Percentiles rank a stretch among this genome's conserved stretches.
Conservation (phyloP, 2,888 invertebrate genomes). For the Calameuta idolon region DNA sequence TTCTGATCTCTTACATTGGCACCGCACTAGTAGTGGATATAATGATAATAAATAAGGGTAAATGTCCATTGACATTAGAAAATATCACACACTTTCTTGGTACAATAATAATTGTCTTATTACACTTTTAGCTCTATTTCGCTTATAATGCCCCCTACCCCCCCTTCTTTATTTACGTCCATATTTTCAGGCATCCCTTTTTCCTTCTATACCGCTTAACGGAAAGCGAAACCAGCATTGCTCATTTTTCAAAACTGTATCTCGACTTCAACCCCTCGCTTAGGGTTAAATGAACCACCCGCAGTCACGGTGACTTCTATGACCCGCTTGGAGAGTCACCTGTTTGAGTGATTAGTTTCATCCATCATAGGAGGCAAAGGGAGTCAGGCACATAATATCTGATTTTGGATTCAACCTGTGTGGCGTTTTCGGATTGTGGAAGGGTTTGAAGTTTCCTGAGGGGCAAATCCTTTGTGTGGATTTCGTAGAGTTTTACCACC, state of each 20-base stretch:
- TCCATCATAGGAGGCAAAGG: slow-evolving; percentile 45
- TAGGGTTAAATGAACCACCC: slow-evolving; percentile 30
- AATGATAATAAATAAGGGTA: neutral
- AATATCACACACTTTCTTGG: neutral
- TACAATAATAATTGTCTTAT: neutral
- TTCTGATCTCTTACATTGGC: neutral
- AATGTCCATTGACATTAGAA: neutral
- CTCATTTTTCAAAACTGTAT: slow-evolving; percentile 2
- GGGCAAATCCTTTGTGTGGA: neutral
- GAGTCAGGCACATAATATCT: slow-evolving; percentile 43
- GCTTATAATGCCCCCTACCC: neutral
- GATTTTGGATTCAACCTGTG: slow-evolving; percentile 48
- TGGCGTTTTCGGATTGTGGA: slow-evolving; percentile 37
- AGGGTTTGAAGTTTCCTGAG: slow-evolving; percentile 10
- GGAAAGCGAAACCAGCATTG: neutral
- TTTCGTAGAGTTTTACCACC: neutral
- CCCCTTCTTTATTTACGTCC: neutral
- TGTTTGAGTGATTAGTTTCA: slow-evolving; percentile 54
- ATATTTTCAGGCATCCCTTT: neutral
- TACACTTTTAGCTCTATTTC: neutral
- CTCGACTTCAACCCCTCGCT: slow-evolving; percentile 4
- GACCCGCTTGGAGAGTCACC: slow-evolving; percentile 30
- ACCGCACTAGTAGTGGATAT: neutral
- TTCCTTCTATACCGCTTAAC: neutral
- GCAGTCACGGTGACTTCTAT: slow-evolving; percentile 29